Percentiles rank a stretch among this genome's conserved stretches.
Conservation (phyloP, 2,888 invertebrate genomes). For the Drosophila hamatofila region DNA sequence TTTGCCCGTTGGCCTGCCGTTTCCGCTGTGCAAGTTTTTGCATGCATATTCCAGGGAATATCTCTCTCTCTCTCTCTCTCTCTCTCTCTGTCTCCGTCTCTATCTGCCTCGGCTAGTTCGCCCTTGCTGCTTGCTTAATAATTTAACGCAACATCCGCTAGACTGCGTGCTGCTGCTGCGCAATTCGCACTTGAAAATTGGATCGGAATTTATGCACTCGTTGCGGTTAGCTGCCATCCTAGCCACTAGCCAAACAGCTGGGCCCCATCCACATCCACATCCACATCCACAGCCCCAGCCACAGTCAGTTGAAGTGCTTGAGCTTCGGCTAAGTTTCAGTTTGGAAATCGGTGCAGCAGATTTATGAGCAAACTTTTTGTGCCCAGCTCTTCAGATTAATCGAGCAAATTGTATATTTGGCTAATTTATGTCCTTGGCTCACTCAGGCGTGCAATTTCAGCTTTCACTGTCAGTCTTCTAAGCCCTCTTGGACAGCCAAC, state of each 20-base stretch:
- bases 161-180: constrained; percentile 28
- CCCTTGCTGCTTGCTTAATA: constrained; percentile 48
- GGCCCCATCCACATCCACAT: constrained; percentile 10
- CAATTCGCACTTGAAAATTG: constrained; percentile 78
- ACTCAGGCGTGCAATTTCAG: constrained; percentile 16
- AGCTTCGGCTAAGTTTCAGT: constrained; percentile 13
- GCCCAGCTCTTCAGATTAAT: constrained; percentile 76
- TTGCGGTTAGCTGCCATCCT: constrained; percentile 53
- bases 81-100: background rate
- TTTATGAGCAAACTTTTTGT: constrained; percentile 76
- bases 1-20: constrained; percentile 38
- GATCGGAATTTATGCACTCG: constrained; percentile 78
- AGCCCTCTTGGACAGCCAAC: background rate
- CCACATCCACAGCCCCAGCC: background rate
- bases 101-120: background rate
- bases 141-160: constrained; percentile 75
- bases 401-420: constrained; percentile 78
- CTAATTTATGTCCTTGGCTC: constrained; percentile 71
- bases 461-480: constrained; percentile 2
- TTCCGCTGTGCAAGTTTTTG: constrained; percentile 64
- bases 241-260: constrained; percentile 53
- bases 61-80: background rate
- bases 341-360: constrained; percentile 55
- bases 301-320: background rate
- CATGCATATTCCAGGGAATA: constrained; percentile 33